Evolutionary conservation across 1,140 invertebrate genomes (phyloP).

Genomic region (Zaprionus kolodkinae): DNA sequence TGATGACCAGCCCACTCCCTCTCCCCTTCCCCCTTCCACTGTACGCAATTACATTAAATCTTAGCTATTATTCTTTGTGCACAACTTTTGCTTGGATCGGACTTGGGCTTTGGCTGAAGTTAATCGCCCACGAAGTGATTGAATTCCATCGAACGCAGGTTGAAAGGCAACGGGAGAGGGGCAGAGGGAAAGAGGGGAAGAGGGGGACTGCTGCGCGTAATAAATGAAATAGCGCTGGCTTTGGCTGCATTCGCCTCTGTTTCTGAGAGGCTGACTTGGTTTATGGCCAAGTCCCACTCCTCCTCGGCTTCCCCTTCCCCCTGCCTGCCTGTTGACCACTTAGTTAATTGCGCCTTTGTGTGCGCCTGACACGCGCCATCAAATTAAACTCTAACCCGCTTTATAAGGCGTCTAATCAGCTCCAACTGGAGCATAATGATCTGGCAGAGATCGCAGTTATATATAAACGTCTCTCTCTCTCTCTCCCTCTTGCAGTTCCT

Average conservation of each 20-base stretch:
- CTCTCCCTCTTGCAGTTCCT: conserved; percentile 58
- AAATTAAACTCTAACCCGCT: conserved; percentile 61
- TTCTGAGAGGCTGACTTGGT: conserved; percentile 68
- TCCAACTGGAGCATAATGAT: not conserved
- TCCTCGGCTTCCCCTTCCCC: not conserved
- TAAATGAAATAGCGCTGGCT: conserved; percentile 74
- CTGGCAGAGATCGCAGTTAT: not conserved
- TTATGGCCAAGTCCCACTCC: conserved; percentile 55
- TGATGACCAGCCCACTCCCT: conserved; percentile 34
- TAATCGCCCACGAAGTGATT: conserved; percentile 80
- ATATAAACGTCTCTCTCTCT: not conserved
- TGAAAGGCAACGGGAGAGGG: conserved; percentile 31
- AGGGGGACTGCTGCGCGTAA: conserved; percentile 45
- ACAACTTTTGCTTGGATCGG: conserved; percentile 53
- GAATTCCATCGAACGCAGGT: conserved; percentile 81
- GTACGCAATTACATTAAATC: conserved; percentile 80
- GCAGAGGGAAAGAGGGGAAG: not conserved
- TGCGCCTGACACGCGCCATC: conserved; percentile 73
- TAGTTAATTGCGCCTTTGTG: conserved; percentile 79
- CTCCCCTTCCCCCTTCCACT: conserved; percentile 21
- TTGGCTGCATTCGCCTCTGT: conserved; percentile 45
- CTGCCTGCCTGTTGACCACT: conserved; percentile 54
- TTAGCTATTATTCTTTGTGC: conserved; percentile 75
- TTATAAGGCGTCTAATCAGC: conserved; percentile 19
- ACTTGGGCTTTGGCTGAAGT: conserved; percentile 56